Evolutionary conservation across 2,888 invertebrate species (phyloP).

Genomic region (Steinernema scapterisci): DNA sequence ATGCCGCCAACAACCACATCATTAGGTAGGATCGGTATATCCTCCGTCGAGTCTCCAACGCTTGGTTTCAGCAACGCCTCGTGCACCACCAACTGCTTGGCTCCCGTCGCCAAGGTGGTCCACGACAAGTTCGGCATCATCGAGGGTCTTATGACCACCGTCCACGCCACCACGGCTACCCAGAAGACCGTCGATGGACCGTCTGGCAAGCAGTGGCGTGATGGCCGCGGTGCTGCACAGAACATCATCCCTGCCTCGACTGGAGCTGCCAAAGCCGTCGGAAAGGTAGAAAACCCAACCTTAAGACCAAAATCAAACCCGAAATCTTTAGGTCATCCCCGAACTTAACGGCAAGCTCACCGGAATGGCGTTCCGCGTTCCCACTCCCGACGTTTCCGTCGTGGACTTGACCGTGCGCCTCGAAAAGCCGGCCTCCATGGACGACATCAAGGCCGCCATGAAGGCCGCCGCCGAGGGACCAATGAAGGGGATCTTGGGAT

Average conservation of each 20-base stretch:
- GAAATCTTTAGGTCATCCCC: conserved; percentile 83
- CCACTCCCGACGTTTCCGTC: conserved; percentile 93
- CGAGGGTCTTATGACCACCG: conserved; percentile 80
- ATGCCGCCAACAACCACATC: conserved; percentile 78
- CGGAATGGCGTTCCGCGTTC: conserved; percentile 99
- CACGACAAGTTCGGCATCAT: conserved; percentile 92
- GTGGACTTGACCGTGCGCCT: conserved; percentile 83
- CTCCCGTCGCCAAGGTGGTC: conserved; percentile 94
- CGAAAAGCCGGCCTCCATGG: conserved; percentile 77
- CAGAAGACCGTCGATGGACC: conserved; percentile 97
- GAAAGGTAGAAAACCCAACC: conserved; percentile 78
- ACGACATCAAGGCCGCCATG: conserved; percentile 86
- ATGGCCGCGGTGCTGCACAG: conserved; percentile 95
- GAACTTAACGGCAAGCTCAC: conserved; percentile 94
- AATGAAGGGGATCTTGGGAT: conserved; percentile 86
- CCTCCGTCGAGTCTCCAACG: neutral
- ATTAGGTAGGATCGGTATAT: conserved; percentile 62
- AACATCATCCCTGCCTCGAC: conserved; percentile 99
- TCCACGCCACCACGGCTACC: conserved; percentile 94
- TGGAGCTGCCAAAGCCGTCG: conserved; percentile 98
- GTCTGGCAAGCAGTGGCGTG: conserved; percentile 83
- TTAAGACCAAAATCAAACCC: neutral
- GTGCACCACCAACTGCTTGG: conserved; percentile 97
- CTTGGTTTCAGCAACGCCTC: conserved; percentile 79
- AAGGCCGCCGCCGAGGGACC: conserved; percentile 82